Conservation (phyloP, 92 coral and sea anemone species). For the Palythoa caribaeorum region DNA sequence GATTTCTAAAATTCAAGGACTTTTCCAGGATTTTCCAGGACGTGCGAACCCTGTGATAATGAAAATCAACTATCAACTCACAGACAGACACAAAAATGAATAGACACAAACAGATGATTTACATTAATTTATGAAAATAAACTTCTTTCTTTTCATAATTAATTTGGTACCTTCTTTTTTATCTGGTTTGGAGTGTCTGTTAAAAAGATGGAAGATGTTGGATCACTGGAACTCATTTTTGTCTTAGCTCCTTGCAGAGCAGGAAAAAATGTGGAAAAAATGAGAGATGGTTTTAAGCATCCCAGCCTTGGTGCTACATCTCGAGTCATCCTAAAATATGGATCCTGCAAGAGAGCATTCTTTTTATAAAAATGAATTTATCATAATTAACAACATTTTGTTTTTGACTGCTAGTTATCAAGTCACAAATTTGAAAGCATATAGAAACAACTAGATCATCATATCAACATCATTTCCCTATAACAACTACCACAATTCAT, state of each 20-base stretch:
- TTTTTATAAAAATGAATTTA: neutral
- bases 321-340: constrained; percentile 96
- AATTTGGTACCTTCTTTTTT: constrained; percentile 87
- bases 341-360: constrained; percentile 73
- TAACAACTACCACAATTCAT: too few species aligned
- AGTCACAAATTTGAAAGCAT: too few species aligned
- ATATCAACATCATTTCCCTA: too few species aligned
- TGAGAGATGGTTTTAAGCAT: constrained; percentile 92
- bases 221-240: constrained; percentile 99
- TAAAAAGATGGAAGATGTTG: constrained; percentile 93
- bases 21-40: too few species aligned
- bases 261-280: constrained; percentile 98
- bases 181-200: constrained; percentile 95
- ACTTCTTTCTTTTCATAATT: too few species aligned
- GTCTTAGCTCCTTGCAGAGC: constrained; percentile 99
- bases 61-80: too few species aligned
- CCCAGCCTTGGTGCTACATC: constrained; percentile 99
- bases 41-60: too few species aligned
- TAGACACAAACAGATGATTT: neutral
- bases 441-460: too few species aligned
- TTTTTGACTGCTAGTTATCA: too few species aligned
- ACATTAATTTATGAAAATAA: neutral
- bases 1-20: too few species aligned
- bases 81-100: too few species aligned
- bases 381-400: neutral